Evolutionary conservation across 2,113 vertebrate species (phyloP).

Genomic region (Bagarius yarrelli): DNA sequence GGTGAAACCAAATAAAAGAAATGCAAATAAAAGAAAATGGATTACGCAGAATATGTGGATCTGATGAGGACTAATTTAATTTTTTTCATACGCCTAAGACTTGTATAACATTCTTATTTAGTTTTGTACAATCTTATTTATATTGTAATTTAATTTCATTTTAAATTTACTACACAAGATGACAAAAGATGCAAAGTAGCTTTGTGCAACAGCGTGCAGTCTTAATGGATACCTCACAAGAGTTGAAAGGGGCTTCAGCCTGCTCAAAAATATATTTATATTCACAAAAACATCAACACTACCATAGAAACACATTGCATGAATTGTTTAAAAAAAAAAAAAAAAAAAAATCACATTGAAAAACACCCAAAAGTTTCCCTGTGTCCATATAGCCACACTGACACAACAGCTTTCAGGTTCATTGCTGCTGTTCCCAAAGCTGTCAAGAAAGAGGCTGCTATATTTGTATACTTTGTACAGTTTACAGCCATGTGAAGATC

Average conservation of each 20-base stretch:
- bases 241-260: neutral
- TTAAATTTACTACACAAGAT: neutral
- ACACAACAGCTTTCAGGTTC: neutral
- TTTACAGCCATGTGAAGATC: neutral
- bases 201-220: neutral
- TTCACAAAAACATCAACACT: neutral
- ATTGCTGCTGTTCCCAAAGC: neutral
- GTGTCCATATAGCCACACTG: neutral
- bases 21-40: too few species aligned
- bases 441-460: neutral
- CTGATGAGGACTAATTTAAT: too few species aligned
- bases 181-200: neutral
- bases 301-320: neutral
- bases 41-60: too few species aligned
- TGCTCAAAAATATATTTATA: neutral
- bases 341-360: neutral
- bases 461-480: neutral
- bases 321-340: too few species aligned
- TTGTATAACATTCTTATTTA: too few species aligned
- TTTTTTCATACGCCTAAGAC: too few species aligned
- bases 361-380: too few species aligned
- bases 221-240: neutral
- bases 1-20: too few species aligned
- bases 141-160: too few species aligned
- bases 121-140: too few species aligned